Evolutionary conservation across 2,888 invertebrate genomes (phyloP), one percentile per base, ranked within the genome.

Genomic region (Heliothis peltigera): DNA sequence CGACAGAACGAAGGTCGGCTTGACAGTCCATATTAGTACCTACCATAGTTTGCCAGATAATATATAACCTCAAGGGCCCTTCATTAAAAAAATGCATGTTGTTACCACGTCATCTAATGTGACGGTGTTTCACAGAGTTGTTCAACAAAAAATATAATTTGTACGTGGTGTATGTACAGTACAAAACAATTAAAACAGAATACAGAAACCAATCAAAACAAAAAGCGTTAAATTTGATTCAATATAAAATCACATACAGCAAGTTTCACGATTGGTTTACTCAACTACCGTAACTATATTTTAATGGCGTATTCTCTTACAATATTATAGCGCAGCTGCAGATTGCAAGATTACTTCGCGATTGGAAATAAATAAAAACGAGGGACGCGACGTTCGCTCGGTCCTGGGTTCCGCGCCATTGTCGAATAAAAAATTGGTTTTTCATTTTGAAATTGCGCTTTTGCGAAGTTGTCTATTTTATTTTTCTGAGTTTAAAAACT

Each of bases 321-420:
- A 66, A 52, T 54, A 22, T 69, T 68, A 64, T 19, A 57, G 59
- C 69, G 43, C 81, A 80, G 80, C 79, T 80, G 82, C 77, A 73
- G 51, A 65, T 61, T 58, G 68, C 61, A 70, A 73, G 80, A 84
- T 84, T 81, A 80, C 76, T 77, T 73, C 61, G 72, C 79, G 75
- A 84, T 84, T 80, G 80, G 75, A 84, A 84, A 80, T 80, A 83
- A 83, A 81, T 84, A 83, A 78, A 80, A 80, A 73, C 56, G 35
- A n/a, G 32, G 48, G 32, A 49, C 21, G 47, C 55, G 53, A 6
- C 44, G 18, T 49, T 53, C 68, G 48, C 55, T 35, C 39, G 52
- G 47, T 25, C 22, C 68, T 15, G 51, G 59, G 68, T 72, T 60
- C 49, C 64, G 53, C 47, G 47, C 32, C 12, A 53, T 46, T 63